Evolutionary conservation across 1,140 invertebrate genomes (phyloP).

Genomic region (Maniola jurtina): DNA sequence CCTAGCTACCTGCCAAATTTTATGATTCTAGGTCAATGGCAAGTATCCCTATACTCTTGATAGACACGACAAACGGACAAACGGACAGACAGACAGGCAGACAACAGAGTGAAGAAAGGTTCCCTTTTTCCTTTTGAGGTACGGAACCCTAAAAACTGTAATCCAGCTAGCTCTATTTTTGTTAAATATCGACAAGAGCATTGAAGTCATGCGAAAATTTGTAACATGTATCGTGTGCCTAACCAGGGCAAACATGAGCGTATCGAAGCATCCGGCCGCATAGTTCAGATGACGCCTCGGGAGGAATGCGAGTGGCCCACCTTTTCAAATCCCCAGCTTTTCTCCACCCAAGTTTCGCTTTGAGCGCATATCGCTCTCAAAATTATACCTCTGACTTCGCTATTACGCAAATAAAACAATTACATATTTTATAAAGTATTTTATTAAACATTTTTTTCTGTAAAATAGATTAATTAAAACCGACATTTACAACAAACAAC

Average conservation of each 20-base stretch:
- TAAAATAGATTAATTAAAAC: constrained; percentile 78
- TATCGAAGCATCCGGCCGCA: constrained; percentile 38
- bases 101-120: too few relatives aligned
- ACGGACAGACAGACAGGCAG: too few relatives aligned
- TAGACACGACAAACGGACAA: too few relatives aligned
- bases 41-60: too few relatives aligned
- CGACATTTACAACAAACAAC: constrained; percentile 76
- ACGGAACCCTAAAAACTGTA: neutral
- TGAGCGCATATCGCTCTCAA: constrained; percentile 38
- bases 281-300: constrained; percentile 49
- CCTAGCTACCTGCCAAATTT: too few relatives aligned
- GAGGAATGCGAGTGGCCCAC: constrained; percentile 50
- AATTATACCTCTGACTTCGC: constrained; percentile 17
- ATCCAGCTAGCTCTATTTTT: neutral
- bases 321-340: constrained; percentile 48
- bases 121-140: too few relatives aligned
- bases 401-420: constrained; percentile 33
- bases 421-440: constrained; percentile 69
- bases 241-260: constrained; percentile 24
- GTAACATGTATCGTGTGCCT: constrained; percentile 22
- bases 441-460: constrained; percentile 77
- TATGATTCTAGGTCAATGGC: too few relatives aligned
- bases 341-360: constrained; percentile 42
- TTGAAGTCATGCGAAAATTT: constrained; percentile 23
- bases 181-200: constrained; percentile 13